Conservation (phyloP, 2,888 invertebrate species). For the Ctena decussata region DNA sequence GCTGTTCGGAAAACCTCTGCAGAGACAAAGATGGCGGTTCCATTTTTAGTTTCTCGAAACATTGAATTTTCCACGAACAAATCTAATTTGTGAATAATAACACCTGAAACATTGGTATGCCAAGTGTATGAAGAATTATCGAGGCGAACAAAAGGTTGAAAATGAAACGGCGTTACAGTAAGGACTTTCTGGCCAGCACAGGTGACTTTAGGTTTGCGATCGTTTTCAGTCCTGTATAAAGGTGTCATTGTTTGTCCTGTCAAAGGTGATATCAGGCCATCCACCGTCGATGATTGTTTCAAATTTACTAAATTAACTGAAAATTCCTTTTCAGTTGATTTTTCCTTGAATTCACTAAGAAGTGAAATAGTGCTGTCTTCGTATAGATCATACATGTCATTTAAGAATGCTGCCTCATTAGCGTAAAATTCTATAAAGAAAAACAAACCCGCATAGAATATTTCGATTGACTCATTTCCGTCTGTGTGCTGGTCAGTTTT, state of each 20-base stretch:
- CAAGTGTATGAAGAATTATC: background rate
- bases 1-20: background rate
- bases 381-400: background rate
- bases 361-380: background rate
- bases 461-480: background rate
- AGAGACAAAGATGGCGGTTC: background rate
- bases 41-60: background rate
- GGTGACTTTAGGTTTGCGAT: background rate
- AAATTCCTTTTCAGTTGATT: background rate
- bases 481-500: background rate
- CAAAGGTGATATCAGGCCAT: background rate
- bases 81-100: background rate
- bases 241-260: background rate
- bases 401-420: background rate
- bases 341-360: background rate
- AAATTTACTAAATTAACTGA: background rate
- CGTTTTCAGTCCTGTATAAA: background rate
- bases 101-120: conserved; percentile 15
- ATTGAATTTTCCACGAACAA: background rate
- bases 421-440: background rate
- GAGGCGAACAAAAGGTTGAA: conserved; percentile 4
- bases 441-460: background rate
- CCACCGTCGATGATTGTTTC: background rate
- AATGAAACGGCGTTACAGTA: background rate
- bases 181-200: background rate